Evolutionary conservation across 1,140 invertebrate species (phyloP), one percentile per base, ranked within the genome.

Genomic region (Cecropterus lyciades): DNA sequence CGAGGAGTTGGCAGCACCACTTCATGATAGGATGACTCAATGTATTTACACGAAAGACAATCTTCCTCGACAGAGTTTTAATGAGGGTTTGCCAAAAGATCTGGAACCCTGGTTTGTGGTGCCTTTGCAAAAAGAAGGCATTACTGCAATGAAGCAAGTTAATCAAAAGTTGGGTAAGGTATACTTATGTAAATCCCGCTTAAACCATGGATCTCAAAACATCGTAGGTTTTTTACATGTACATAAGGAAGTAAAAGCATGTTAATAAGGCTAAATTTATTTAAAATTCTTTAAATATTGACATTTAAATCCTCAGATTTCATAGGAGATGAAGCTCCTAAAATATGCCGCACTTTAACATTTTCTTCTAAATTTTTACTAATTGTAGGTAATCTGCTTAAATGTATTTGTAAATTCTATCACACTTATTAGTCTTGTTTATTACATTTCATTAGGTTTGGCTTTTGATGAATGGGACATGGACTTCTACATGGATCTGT

Each of bases 381-480:
- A n/a, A n/a, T n/a, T n/a, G n/a, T n/a, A n/a, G n/a, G n/a, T n/a
- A n/a, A n/a, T n/a, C n/a, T n/a, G n/a, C n/a, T n/a, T n/a, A n/a
- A n/a, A n/a, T n/a, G n/a, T n/a, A n/a, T n/a, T n/a, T n/a, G n/a
- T n/a, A n/a, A n/a, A n/a, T n/a, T n/a, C n/a, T n/a, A n/a, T n/a
- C n/a, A n/a, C n/a, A n/a, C n/a, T n/a, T n/a, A n/a, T n/a, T n/a
- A n/a, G n/a, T n/a, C n/a, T n/a, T n/a, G n/a, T n/a, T n/a, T n/a
- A n/a, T n/a, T n/a, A n/a, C n/a, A n/a, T 74, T 13, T 42, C 62
- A 52, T 27, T 72, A 95, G 95, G 96, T 59, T 93, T 98, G 51
- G 97, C 97, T 13, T 98, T 98, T 89, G 97, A 97, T 84, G 93
- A 96, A 48, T 97, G 96, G 94, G 97, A 98, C 90, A 92, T 98